Evolutionary conservation across 2,113 vertebrate genomes (phyloP).

Genomic region (Sitta europaea): DNA sequence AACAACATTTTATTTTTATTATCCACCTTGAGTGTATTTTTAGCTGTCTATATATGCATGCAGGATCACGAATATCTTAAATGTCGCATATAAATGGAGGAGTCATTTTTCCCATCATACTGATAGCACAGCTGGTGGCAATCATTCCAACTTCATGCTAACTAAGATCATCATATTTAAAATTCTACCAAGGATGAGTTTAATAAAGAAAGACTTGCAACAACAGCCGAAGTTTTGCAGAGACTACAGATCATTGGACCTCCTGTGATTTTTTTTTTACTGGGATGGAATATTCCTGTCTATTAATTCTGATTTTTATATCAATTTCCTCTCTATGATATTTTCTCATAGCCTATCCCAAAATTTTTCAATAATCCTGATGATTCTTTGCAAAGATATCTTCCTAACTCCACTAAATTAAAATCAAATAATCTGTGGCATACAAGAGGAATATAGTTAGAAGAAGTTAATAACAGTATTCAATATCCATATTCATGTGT

Average conservation of each 20-base stretch:
- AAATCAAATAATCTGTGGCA: background rate
- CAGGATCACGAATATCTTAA: background rate
- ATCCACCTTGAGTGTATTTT: background rate
- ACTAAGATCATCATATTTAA: background rate
- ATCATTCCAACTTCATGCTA: background rate
- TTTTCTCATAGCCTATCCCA: background rate
- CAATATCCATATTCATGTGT: background rate
- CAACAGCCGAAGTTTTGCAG: background rate
- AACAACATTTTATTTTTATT: background rate
- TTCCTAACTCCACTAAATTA: background rate
- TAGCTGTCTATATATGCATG: background rate
- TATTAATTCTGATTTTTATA: background rate
- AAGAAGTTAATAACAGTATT: background rate
- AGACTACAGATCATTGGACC: background rate
- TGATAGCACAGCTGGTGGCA: background rate
- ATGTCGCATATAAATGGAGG: background rate
- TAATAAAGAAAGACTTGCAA: background rate
- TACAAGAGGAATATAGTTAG: background rate
- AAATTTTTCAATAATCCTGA: background rate
- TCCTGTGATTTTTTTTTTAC: background rate
- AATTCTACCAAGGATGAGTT: background rate
- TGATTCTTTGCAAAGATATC: background rate
- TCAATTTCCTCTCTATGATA: background rate
- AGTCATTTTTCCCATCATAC: background rate
- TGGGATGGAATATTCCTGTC: background rate